Base-by-base conservation (phyloP, 2,797 vertebrate genomes). In the Trichosurus vulpecula region DNA sequence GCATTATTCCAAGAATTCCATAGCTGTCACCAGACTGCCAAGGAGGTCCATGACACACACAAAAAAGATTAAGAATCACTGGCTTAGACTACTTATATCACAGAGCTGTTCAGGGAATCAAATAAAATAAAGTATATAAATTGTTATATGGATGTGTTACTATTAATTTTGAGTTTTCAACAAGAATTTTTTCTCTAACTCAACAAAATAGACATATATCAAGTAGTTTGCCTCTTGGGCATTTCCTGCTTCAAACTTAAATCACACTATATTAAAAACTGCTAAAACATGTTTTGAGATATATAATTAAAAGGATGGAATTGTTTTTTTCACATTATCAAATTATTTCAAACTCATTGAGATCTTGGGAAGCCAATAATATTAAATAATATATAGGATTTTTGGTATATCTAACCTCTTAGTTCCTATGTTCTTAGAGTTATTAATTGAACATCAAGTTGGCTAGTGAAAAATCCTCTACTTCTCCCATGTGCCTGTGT, bases 271-370 rank as follows among this genome's bases (percentile, higher is more conserved):
- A 47, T 51, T 47, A 47, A 87, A 87, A 87, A 87, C 74, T 47
- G 9, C 3, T 27, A 47, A 54, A 30, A 30, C 1, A 94, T n/a
- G 41, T 74, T 91, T 91, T 90, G 29, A 90, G 90, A 95, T 92
- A 92, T 8, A 93, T 97, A 91, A 61, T 16, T 89, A 91, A 89
- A 29, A 52, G 13, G 31, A 47, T 61, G n/a, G 57, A 92, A 96
- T 93, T 51, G 25, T 11, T 87, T 92, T 93, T 55, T 95, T 94
- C 31, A 87, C 58, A 30, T 51, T 90, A 55, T 94, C 54, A 95
- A 94, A 90, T 93, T 66, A 22, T 55, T 95, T 96, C 92, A 56
- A 96, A 97, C 61, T 57, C 47, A 5, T 54, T 41, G 87, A 58
- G n/a, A 95, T 92, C 94, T 92, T 87, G 93, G 54, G 52, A 8